Evolutionary conservation across 1,140 invertebrate species (phyloP).

Genomic region (Trinorchestia longiramus): DNA sequence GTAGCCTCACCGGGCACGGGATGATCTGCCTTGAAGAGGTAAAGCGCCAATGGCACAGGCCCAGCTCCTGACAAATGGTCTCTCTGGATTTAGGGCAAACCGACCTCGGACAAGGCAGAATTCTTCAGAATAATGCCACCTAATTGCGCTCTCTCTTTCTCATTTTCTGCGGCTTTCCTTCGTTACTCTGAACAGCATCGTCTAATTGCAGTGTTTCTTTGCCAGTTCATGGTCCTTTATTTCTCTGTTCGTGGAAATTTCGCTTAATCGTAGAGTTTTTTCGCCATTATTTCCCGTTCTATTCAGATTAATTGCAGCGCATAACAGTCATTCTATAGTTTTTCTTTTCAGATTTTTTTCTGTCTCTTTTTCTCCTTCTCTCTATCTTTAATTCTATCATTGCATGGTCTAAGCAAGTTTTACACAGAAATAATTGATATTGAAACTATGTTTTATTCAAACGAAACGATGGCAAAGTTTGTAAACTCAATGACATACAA

Average conservation of each 20-base stretch:
- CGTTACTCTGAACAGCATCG: neutral
- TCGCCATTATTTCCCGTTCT: neutral
- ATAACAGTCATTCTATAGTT: neutral
- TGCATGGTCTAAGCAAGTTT: neutral
- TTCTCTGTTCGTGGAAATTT: neutral
- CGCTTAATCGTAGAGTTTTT: neutral
- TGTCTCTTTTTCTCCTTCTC: neutral
- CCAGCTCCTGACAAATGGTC: constrained; percentile 3
- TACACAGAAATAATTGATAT: neutral
- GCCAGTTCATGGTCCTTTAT: neutral
- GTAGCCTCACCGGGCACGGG: neutral
- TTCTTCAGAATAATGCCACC: neutral
- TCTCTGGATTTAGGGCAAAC: neutral
- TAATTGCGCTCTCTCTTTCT: neutral
- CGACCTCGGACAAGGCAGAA: neutral
- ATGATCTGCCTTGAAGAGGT: constrained; percentile 46
- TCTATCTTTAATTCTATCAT: neutral
- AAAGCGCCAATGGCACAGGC: neutral
- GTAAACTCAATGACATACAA: too few species aligned
- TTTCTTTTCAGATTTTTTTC: neutral
- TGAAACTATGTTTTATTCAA: too few species aligned
- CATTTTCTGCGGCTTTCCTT: neutral
- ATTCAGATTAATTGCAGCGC: neutral
- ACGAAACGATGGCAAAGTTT: too few species aligned
- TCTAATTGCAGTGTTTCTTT: neutral